These are phyloP conservation scores for Spondyliosoma cantharus DNA, from an alignment of 2,797 vertebrate genomes.

Conservation along the genomic window DNA sequence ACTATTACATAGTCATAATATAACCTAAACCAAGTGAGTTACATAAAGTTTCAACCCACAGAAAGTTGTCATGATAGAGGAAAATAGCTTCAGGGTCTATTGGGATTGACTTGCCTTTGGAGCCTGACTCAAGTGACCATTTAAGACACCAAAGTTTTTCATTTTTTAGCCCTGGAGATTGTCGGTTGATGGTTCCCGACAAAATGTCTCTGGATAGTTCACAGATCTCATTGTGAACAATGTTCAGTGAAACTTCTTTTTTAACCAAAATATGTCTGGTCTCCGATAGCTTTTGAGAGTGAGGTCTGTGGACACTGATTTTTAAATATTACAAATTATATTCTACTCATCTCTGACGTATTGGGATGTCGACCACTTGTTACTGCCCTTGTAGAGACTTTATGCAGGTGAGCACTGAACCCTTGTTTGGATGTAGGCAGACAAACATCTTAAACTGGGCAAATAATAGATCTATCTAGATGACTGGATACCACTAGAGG, in stretches of 20 bases:
- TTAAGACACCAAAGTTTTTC: too few relatives aligned
- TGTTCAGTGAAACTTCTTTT: slow-evolving; percentile 2
- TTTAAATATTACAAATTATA: slow-evolving; percentile 1
- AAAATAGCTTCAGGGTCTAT: too few relatives aligned
- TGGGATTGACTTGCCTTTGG: too few relatives aligned
- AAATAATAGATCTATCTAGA: neutral
- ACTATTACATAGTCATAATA: too few relatives aligned
- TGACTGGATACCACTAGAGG: neutral
- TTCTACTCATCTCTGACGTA: neutral
- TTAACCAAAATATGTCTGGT: neutral
- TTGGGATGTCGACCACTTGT: neutral
- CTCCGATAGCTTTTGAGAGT: neutral
- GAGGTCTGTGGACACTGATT: neutral
- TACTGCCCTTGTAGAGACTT: neutral
- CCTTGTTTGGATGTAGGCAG: neutral
- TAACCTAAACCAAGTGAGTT: too few relatives aligned
- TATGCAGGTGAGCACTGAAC: neutral
- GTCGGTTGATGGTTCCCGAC: slow-evolving; percentile 2
- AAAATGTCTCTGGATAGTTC: slow-evolving; percentile 4
- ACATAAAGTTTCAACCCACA: too few relatives aligned
- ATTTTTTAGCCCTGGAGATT: too few relatives aligned
- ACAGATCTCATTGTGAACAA: neutral
- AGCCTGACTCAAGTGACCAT: too few relatives aligned
- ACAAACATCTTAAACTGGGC: neutral
- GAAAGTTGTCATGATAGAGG: too few relatives aligned